These are phyloP conservation scores for Siniperca scherzeri DNA, from an alignment of 2,797 vertebrate genomes.

Conservation along the genomic window DNA sequence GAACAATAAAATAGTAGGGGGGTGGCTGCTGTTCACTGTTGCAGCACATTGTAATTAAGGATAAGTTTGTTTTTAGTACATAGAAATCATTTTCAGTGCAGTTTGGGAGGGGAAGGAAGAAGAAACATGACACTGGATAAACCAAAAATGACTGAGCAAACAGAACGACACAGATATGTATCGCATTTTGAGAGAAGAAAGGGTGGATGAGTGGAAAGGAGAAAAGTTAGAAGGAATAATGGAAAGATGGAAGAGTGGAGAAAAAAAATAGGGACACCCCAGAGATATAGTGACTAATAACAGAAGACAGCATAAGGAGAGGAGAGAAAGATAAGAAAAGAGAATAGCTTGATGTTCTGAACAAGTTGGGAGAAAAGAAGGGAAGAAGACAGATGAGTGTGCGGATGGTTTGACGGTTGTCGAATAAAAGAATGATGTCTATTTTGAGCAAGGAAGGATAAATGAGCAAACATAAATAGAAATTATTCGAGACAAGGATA, in stretches of 20 bases:
- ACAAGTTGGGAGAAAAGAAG: conserved; percentile 1
- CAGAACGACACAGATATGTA: neutral
- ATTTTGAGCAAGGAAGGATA: conserved; percentile 39
- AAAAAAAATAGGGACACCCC: conserved; percentile 4
- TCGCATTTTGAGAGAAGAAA: neutral
- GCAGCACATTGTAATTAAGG: conserved; percentile 16
- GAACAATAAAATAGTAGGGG: neutral
- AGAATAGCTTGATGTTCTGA: conserved; percentile 13
- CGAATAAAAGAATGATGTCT: conserved; percentile 44
- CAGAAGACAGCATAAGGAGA: neutral
- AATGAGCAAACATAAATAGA: conserved; percentile 45
- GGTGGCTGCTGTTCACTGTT: conserved; percentile 17
- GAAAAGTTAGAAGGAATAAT: neutral
- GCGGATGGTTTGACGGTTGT: conserved; percentile 22
- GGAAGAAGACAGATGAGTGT: conserved; percentile 23
- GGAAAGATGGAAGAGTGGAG: neutral
- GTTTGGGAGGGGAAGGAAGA: neutral
- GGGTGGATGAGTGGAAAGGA: neutral
- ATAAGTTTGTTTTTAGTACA: conserved; percentile 2
- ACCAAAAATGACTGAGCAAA: neutral
- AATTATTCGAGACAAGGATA: conserved; percentile 49
- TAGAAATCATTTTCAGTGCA: neutral
- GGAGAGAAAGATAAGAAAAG: neutral
- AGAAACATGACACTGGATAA: neutral
- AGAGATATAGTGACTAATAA: conserved; percentile 26